These are phyloP conservation scores for Clarias pachynema DNA, from an alignment of 2,797 vertebrate species.

Conservation along the genomic window DNA sequence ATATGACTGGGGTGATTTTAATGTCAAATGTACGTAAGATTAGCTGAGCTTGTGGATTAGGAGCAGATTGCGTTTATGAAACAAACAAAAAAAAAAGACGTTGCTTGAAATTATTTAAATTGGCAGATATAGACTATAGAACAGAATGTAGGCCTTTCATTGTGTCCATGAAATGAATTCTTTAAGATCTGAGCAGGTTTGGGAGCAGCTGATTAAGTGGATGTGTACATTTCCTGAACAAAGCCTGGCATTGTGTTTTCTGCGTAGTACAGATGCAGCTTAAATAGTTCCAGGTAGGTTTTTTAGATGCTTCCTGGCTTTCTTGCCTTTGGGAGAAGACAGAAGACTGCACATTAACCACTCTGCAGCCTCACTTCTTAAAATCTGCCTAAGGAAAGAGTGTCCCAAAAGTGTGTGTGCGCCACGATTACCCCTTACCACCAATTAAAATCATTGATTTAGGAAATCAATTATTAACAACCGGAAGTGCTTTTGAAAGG, in stretches of 20 bases:
- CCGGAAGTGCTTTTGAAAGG: conserved; percentile 73
- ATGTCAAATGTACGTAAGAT: conserved; percentile 9
- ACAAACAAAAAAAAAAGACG: background rate
- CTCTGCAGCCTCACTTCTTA: conserved; percentile 70
- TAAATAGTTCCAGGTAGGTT: conserved; percentile 47
- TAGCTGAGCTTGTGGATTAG: conserved; percentile 11
- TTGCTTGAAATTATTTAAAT: background rate
- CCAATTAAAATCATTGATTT: conserved; percentile 77
- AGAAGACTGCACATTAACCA: conserved; percentile 15
- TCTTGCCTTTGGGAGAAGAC: conserved; percentile 11
- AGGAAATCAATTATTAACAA: conserved; percentile 78
- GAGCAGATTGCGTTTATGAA: background rate
- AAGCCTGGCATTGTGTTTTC: background rate
- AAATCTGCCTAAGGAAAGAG: conserved; percentile 73
- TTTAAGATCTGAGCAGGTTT: background rate
- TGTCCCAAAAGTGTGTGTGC: conserved; percentile 64
- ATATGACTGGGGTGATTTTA: conserved; percentile 15
- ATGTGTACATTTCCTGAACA: background rate
- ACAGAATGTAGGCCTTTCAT: background rate
- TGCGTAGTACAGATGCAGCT: conserved; percentile 42
- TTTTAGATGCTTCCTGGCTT: conserved; percentile 45
- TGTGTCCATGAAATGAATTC: background rate
- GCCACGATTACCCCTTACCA: conserved; percentile 72
- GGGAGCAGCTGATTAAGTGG: background rate
- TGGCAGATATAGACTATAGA: background rate